Base-by-base conservation (phyloP, 2,888 invertebrate genomes). In the Zonitis immaculata region DNA sequence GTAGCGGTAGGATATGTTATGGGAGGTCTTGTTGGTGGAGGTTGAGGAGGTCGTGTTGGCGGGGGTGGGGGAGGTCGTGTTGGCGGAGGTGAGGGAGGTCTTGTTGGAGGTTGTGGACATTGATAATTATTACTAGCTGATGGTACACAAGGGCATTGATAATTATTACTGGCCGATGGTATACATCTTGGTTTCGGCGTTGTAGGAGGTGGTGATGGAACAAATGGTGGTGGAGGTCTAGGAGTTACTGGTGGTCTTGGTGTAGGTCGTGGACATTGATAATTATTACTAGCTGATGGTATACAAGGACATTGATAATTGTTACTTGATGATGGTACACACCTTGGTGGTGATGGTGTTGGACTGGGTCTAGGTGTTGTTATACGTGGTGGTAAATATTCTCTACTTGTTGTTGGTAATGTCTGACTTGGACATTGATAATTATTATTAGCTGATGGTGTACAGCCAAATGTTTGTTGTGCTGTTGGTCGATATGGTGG, bases 191-290 rank as follows among this genome's bases (percentile, higher is more conserved):
- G 42, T 25, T 22, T 16, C 1, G 35, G 25, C 5, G 44, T 27
- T 16, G 43, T 39, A 7, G 45, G 30, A n/a, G 48, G 44, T 12
- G 32, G 39, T 22, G 55, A 48, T 1, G 43, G 27, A 20, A 30
- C 27, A 14, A 14, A 42, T 6, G 54, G 52, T 22, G 51, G 44
- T 25, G 61, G 54, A 22, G 25, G 22, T 71, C 74, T 76, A 68
- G 74, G 75, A 71, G 70, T 65, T 61, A 54, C 49, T 22, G 32
- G 6, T 32, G 25, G 7, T 32, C 76, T 76, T 4, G 79, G 78
- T 62, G 78, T 64, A 76, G 73, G 54, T 77, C 42, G 42, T 32
- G 55, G 59, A 47, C 48, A 47, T 45, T 51, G 75, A 76, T 6
- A 77, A 66, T 59, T 77, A 76, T 69, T 53, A 18, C 42, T 39